Evolutionary conservation across 2,797 vertebrate species (phyloP).

Genomic region (Molossus molossus): DNA sequence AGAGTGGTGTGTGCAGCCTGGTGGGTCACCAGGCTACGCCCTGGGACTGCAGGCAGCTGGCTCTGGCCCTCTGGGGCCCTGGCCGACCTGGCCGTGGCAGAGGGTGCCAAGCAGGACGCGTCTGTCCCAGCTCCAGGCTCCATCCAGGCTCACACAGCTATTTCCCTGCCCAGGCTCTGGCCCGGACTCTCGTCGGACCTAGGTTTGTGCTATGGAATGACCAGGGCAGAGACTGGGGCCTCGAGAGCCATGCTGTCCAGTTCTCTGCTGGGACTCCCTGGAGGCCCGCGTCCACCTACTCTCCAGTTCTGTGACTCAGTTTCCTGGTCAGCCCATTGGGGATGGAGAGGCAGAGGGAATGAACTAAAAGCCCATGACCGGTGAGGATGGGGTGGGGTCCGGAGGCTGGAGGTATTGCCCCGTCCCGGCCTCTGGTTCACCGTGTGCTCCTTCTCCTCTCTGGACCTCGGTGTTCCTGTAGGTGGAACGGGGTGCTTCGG

Average conservation of each 20-base stretch:
- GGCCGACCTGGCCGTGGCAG: neutral
- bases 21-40: too few relatives aligned
- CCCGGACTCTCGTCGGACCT: neutral
- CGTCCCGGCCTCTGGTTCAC: neutral
- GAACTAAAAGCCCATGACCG: neutral
- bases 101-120: rapidly evolving
- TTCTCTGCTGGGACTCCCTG: neutral
- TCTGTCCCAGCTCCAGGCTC: neutral
- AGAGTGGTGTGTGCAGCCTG: too few relatives aligned
- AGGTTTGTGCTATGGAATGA: neutral
- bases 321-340: neutral
- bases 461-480: neutral
- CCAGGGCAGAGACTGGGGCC: too few relatives aligned
- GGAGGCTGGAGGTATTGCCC: neutral
- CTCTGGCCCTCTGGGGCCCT: neutral
- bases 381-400: rapidly evolving
- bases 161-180: neutral
- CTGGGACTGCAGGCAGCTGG: neutral
- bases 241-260: rapidly evolving
- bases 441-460: neutral
- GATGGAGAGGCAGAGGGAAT: neutral
- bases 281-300: neutral
- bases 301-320: neutral
- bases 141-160: neutral
- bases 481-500: neutral